Conservation (phyloP, 2,113 vertebrate species). For the Glareola pratincola region DNA sequence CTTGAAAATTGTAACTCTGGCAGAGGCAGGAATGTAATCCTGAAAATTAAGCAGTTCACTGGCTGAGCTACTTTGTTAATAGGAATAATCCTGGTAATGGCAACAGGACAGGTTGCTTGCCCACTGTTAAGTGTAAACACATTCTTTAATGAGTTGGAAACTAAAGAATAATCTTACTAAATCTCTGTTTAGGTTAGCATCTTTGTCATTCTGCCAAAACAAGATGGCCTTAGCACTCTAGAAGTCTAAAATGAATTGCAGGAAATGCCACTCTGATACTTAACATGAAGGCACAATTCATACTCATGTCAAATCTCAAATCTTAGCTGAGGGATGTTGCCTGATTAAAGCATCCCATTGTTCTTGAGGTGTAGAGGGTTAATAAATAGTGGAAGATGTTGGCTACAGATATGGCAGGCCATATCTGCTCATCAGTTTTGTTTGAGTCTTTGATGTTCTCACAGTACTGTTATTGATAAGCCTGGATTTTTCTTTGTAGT, state of each 20-base stretch:
- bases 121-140: not conserved
- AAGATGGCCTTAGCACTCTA: not conserved
- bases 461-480: not conserved
- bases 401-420: not conserved
- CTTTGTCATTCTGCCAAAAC: not conserved
- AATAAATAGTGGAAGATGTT: not conserved
- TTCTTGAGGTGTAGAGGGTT: slow-evolving; percentile 16
- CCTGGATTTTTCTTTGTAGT: slow-evolving; percentile 20
- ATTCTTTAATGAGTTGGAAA: not conserved
- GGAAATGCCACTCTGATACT: not conserved
- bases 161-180: not conserved
- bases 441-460: slow-evolving; percentile 40
- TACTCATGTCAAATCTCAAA: not conserved
- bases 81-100: not conserved
- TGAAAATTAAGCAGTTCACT: not conserved
- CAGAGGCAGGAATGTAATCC: not conserved
- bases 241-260: not conserved
- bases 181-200: not conserved
- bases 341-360: not conserved
- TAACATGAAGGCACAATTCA: not conserved
- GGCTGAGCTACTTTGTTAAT: not conserved
- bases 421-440: not conserved
- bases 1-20: not conserved
- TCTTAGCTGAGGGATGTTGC: not conserved
- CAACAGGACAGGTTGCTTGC: not conserved